Evolutionary conservation across 1,140 invertebrate genomes (phyloP), one percentile per base, ranked within the genome.

Genomic region (Branchinecta lindahli): DNA sequence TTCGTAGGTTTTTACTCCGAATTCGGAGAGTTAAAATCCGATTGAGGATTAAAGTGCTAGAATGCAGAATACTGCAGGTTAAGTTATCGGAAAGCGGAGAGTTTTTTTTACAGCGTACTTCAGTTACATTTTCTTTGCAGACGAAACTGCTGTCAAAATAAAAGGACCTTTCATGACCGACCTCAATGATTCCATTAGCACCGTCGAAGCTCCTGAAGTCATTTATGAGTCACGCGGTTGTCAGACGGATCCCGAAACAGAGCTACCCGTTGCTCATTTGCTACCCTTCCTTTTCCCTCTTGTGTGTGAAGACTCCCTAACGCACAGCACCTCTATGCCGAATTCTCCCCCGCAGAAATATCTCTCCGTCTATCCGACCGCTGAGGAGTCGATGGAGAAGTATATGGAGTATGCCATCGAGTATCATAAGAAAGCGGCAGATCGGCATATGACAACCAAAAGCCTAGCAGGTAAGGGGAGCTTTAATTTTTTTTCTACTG

Each of bases 341-440:
- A 15, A 15, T 12, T 61, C 52, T 61, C 52, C 52, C 18, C 2
- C 52, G 4, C 12, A 20, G 12, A 61, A 20, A 6, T 61, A 61
- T 61, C 18, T 20, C 6, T 61, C 18, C 52, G 12, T 20, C 18
- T 61, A 61, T 61, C 52, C 52, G 18, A 61, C 52, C 6, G 52
- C 52, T 15, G 52, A 61, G 18, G 52, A 61, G 18, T 61, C 52
- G 12, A 15, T 61, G 52, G 52, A 61, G 18, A 61, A 61, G 18
- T 61, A 61, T 61, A 61, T 61, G 52, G 52, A 61, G 52, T 61
- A 61, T 61, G 52, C 52, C 6, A 61, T 12, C 18, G 52, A 61
- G 18, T 61, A 61, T 61, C 52, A 61, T 20, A 61, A 61, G 52
- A 61, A 61, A 6, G 2, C 52, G 12, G 52, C 52, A 61, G 52